Conservation (phyloP, 64 coral and sea anemone species). For the Stichodactyla mertensii region DNA sequence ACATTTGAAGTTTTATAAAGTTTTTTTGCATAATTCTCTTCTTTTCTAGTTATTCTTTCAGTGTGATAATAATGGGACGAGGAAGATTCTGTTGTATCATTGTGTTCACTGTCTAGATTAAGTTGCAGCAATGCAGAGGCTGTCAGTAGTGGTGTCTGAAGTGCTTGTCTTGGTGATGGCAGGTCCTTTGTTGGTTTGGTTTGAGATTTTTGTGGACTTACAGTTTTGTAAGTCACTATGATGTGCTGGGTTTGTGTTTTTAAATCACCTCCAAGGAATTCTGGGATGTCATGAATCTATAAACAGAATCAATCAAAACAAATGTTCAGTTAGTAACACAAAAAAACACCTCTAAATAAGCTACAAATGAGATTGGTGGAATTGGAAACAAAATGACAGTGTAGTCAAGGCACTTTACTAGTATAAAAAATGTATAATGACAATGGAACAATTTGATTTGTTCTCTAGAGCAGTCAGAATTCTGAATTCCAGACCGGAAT, state of each 20-base stretch:
- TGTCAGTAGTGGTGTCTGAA: constrained; percentile 47
- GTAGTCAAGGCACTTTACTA: too few species aligned
- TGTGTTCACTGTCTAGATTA: not conserved
- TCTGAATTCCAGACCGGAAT: too few species aligned
- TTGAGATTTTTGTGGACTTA: constrained; percentile 3
- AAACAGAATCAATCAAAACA: constrained; percentile 8
- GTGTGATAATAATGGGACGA: not conserved
- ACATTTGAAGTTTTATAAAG: constrained; percentile 10
- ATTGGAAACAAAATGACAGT: too few species aligned
- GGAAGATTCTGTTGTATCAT: not conserved
- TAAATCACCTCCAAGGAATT: constrained; percentile 92
- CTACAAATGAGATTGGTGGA: too few species aligned
- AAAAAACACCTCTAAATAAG: too few species aligned
- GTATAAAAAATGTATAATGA: too few species aligned
- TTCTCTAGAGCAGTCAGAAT: too few species aligned
- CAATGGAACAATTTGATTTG: too few species aligned
- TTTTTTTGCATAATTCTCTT: not conserved
- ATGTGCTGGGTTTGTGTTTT: constrained; percentile 82
- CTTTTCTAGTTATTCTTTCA: not conserved
- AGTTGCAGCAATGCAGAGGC: constrained; percentile 60
- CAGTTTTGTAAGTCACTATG: constrained; percentile 40
- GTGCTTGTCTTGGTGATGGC: constrained; percentile 53
- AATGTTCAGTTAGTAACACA: not conserved
- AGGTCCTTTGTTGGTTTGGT: not conserved
- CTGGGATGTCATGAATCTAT: constrained; percentile 91